A percentile compares a stretch with the other conserved stretches of the same genome.
These are phyloP conservation scores for Drosophila setosimentum DNA, from an alignment of 2,888 invertebrate genomes.

Conservation along the genomic window DNA sequence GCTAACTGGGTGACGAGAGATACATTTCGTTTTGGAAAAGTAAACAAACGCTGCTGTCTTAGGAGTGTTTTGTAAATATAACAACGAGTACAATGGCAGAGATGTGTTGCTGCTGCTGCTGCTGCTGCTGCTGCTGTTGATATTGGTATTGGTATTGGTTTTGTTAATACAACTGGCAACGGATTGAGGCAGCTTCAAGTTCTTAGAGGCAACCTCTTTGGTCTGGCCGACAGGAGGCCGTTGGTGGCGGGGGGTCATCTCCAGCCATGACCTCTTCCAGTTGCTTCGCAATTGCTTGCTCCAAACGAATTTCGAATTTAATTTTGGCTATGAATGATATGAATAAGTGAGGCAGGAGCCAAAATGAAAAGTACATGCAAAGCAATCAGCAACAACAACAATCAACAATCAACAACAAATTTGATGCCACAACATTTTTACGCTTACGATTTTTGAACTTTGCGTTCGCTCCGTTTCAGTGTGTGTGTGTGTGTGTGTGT, in stretches of 20 bases:
- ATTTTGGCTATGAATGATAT: constrained; percentile 44
- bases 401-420: constrained; percentile 33
- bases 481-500: background rate
- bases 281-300: constrained; percentile 35
- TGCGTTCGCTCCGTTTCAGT: too few relatives aligned
- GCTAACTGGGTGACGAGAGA: constrained; percentile 30
- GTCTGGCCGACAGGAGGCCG: constrained; percentile 18
- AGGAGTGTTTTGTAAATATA: constrained; percentile 57
- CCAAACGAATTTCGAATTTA: constrained; percentile 15
- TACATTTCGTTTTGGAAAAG: constrained; percentile 42
- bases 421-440: constrained; percentile 40
- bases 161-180: constrained; percentile 28
- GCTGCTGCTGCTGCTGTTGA: background rate
- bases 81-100: constrained; percentile 34
- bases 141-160: constrained; percentile 2
- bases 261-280: constrained; percentile 55
- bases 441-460: constrained; percentile 9
- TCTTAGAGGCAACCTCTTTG: constrained; percentile 53
- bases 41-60: constrained; percentile 56
- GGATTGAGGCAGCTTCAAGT: constrained; percentile 60
- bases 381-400: constrained; percentile 52
- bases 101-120: constrained; percentile 3
- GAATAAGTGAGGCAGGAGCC: constrained; percentile 39
- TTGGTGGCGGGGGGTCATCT: constrained; percentile 31
- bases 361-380: constrained; percentile 59